Evolutionary conservation across 2,888 invertebrate genomes (phyloP).

Genomic region (Cordilura impudica): DNA sequence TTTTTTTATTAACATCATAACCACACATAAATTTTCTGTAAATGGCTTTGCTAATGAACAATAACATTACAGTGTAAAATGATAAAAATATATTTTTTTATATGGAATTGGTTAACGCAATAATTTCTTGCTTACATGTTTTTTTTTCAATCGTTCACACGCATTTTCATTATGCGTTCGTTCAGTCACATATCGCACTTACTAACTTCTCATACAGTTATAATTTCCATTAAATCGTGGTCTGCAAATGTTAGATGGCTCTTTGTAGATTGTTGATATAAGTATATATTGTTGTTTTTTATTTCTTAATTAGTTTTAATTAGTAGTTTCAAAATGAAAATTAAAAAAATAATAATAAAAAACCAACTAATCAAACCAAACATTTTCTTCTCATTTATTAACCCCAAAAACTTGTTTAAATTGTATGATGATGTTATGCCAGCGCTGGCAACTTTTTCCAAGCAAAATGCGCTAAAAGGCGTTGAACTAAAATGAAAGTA

Average conservation of each 20-base stretch:
- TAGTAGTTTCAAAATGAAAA: constrained; percentile 8
- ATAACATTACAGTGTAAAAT: too few species aligned
- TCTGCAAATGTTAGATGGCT: background rate
- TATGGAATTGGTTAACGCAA: too few species aligned
- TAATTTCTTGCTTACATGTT: background rate
- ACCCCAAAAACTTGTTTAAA: background rate
- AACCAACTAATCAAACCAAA: background rate
- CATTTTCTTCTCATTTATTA: constrained; percentile 6
- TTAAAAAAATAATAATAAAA: too few species aligned
- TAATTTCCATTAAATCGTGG: too few species aligned
- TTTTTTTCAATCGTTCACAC: constrained; percentile 3
- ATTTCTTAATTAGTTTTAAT: constrained; percentile 22
- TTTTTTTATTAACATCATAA: too few species aligned
- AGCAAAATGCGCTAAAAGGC: too few species aligned
- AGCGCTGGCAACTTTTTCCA: too few species aligned
- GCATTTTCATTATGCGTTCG: constrained; percentile 21
- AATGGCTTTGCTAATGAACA: too few species aligned
- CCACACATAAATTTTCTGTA: too few species aligned
- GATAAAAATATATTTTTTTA: too few species aligned
- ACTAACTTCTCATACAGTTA: too few species aligned
- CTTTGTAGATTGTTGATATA: background rate
- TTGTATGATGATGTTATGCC: background rate
- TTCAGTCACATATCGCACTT: background rate
- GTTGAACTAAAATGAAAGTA: too few species aligned
- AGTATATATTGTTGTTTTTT: background rate